Percentiles rank a stretch among this genome's conserved stretches.
Conservation (phyloP, 2,888 invertebrate species). For the Ephialtes manifestator region DNA sequence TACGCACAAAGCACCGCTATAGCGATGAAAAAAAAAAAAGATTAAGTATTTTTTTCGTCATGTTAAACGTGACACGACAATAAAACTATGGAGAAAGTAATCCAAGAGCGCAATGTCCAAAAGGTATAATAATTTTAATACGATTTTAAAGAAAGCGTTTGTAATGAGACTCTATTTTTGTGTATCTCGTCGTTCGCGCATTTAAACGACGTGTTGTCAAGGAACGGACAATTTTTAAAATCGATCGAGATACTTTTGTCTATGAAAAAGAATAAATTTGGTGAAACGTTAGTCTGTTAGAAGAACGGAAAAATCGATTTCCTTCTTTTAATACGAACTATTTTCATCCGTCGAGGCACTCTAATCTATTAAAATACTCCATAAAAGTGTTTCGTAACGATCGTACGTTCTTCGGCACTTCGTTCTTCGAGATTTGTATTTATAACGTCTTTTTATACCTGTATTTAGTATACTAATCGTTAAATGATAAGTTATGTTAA, state of each 20-base stretch:
- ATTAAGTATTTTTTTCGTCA: slow-evolving; percentile 39
- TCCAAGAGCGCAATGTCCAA: slow-evolving; percentile 65
- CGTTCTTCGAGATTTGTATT: slow-evolving; percentile 36
- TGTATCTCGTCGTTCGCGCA: slow-evolving; percentile 6
- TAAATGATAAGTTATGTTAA: slow-evolving; percentile 53
- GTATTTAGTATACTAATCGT: slow-evolving; percentile 61
- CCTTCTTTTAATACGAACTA: not conserved
- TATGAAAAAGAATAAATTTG: not conserved
- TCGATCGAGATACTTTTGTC: slow-evolving; percentile 3
- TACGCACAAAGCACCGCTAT: slow-evolving; percentile 23
- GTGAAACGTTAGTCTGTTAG: not conserved
- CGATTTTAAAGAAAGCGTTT: slow-evolving; percentile 36
- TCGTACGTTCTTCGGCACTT: not conserved
- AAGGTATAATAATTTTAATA: slow-evolving; percentile 55
- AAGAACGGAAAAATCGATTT: not conserved
- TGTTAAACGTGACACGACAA: slow-evolving; percentile 47
- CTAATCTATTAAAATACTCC: not conserved
- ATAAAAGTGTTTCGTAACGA: slow-evolving; percentile 6
- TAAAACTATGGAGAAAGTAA: slow-evolving; percentile 33
- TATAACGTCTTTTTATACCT: slow-evolving; percentile 46
- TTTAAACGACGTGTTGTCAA: not conserved
- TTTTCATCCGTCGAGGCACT: not conserved
- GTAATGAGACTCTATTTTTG: not conserved
- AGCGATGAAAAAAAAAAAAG: slow-evolving; percentile 44
- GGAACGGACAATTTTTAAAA: not conserved